Conservation (phyloP, 2,797 vertebrate species). For the Chiroxiphia lanceolata region DNA sequence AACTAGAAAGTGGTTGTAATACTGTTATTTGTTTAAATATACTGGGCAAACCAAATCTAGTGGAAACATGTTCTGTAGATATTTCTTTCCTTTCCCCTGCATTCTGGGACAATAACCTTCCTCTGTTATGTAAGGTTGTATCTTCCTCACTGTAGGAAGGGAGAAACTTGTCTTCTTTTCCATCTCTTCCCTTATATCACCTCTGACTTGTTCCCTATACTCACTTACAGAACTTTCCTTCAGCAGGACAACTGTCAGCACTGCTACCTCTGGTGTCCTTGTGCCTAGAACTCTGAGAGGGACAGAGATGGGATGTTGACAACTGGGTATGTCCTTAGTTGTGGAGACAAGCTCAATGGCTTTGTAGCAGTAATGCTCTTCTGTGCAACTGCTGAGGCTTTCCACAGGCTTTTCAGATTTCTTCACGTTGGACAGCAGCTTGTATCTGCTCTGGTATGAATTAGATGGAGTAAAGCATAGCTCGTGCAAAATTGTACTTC, state of each 20-base stretch:
- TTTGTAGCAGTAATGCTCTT: neutral
- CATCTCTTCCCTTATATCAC: neutral
- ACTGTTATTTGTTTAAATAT: neutral
- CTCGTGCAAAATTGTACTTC: neutral
- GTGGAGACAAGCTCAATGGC: neutral
- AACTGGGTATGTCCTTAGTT: neutral
- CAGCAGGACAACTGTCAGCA: neutral
- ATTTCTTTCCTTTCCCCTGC: neutral
- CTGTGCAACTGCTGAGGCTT: neutral
- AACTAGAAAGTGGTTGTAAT: neutral
- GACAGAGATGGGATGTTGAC: neutral
- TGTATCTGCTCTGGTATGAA: neutral
- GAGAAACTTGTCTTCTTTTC: neutral
- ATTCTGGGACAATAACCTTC: neutral
- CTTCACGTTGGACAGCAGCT: neutral
- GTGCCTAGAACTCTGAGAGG: neutral
- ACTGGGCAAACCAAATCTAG: neutral
- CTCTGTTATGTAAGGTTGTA: rapidly evolving
- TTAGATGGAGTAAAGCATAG: neutral
- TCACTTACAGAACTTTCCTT: neutral
- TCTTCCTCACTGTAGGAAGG: neutral
- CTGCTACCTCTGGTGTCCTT: neutral
- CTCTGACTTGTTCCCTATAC: neutral
- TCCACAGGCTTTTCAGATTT: neutral
- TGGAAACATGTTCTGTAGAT: neutral